Percentiles rank a stretch among this genome's conserved stretches.
These are phyloP conservation scores for Apis cerana DNA, from an alignment of 1,140 invertebrate species.

Conservation along the genomic window DNA sequence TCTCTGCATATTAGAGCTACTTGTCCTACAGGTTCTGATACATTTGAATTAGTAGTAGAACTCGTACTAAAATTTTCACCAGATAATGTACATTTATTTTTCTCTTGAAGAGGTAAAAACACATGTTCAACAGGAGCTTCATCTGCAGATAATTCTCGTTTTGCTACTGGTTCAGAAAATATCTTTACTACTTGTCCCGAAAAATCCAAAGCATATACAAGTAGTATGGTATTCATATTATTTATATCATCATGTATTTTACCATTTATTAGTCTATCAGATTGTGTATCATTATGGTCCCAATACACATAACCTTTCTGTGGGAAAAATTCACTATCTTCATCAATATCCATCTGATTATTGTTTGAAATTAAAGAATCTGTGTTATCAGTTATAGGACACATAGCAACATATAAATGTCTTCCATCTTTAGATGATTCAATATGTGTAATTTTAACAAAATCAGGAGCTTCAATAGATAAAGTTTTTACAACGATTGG, in stretches of 20 bases:
- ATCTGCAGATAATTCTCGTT: slow-evolving; percentile 83
- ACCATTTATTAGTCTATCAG: slow-evolving; percentile 70
- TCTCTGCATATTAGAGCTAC: slow-evolving; percentile 85
- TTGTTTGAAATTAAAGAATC: slow-evolving; percentile 66
- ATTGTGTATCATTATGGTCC: slow-evolving; percentile 76
- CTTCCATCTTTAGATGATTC: slow-evolving; percentile 85
- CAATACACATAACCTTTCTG: slow-evolving; percentile 78
- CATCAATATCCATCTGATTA: slow-evolving; percentile 80
- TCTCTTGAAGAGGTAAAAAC: slow-evolving; percentile 83
- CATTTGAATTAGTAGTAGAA: slow-evolving; percentile 31
- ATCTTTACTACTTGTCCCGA: slow-evolving; percentile 82
- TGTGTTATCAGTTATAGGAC: slow-evolving; percentile 65
- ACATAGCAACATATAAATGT: slow-evolving; percentile 85
- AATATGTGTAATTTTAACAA: slow-evolving; percentile 82
- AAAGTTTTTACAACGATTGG: slow-evolving; percentile 78
- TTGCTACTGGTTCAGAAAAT: slow-evolving; percentile 83
- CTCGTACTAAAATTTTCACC: slow-evolving; percentile 37
- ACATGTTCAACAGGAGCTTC: slow-evolving; percentile 86
- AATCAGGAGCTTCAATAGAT: slow-evolving; percentile 73
- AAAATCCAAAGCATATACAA: slow-evolving; percentile 84
- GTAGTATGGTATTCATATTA: slow-evolving; percentile 74
- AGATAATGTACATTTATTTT: slow-evolving; percentile 50
- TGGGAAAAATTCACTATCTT: slow-evolving; percentile 76
- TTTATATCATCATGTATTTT: slow-evolving; percentile 66
- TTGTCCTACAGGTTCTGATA: slow-evolving; percentile 73